Evolutionary conservation across 1,140 invertebrate genomes (phyloP).

Genomic region (Himalopsyche phryganea): DNA sequence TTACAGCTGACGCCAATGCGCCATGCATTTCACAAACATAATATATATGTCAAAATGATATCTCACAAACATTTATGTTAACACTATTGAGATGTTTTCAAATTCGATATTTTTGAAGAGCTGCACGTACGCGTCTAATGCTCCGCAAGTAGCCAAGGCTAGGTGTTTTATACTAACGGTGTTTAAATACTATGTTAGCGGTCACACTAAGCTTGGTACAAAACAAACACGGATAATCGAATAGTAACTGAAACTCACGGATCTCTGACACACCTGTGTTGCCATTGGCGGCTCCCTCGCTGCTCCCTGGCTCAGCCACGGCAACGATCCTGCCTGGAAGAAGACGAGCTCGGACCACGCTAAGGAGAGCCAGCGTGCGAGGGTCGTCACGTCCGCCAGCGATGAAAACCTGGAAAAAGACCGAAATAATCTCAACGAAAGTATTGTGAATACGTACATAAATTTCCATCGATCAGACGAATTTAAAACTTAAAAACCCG

Average conservation of each 20-base stretch:
- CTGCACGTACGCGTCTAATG: too few relatives aligned
- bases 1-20: too few relatives aligned
- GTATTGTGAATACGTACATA: neutral
- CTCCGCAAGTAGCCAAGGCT: too few relatives aligned
- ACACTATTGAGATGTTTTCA: too few relatives aligned
- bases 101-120: too few relatives aligned
- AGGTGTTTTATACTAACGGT: too few relatives aligned
- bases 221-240: too few relatives aligned
- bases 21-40: too few relatives aligned
- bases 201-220: too few relatives aligned
- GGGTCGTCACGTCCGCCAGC: constrained; percentile 61
- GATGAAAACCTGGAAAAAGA: constrained; percentile 60
- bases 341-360: constrained; percentile 61
- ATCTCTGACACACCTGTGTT: constrained; percentile 49
- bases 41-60: too few relatives aligned
- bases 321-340: constrained; percentile 69
- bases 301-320: constrained; percentile 57
- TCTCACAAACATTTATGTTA: too few relatives aligned
- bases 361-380: constrained; percentile 64
- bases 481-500: neutral
- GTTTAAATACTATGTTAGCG: too few relatives aligned
- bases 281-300: constrained; percentile 44
- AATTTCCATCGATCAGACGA: neutral
- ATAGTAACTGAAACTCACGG: constrained; percentile 37
- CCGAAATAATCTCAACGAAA: neutral